Evolutionary conservation across 2,797 vertebrate species (phyloP), one percentile per base, ranked within the genome.

Genomic region (Phataginus tetradactyla): DNA sequence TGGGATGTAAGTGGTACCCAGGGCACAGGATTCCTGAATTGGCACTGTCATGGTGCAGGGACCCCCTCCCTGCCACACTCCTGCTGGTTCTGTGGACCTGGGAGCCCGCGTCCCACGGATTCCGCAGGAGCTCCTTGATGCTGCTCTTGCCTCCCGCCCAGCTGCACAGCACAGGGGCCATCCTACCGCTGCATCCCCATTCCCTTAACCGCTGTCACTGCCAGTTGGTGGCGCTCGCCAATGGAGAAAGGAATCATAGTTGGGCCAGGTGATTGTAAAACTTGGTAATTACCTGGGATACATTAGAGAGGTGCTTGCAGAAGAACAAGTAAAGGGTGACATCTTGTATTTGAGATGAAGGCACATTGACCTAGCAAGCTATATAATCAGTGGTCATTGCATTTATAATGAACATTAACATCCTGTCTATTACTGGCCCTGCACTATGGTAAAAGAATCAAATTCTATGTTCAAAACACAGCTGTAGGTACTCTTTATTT

Each of bases 91-190:
- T 63, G 17, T 2, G 4, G 29, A 29, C 61, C 32, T 7, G 1
- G 25, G 6, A 42, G n/a, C 37, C 32, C 72, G 15, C 20, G 34
- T 7, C 23, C 55, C 55, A 8, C 51, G 39, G 29, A 6, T 34
- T 25, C 23, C 32, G 18, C 9, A 20, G n/a, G 37, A 39, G 14
- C 32, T 3, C 7, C 29, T 32, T 0, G 2, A 9, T 2, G n/a
- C 14, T 21, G 5, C 20, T 84, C 14, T 1, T 42, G 5, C 4
- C 7, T 15, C 18, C n/a, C 0, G 0, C 2, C 7, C 1, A 1
- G 2, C 32, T 49, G 29, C 21, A 14, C 2, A 0, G 29, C 7
- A 1, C 39, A 75, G n/a, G 66, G 17, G 11, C 23, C 55, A 32
- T 42, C 32, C 39, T 90, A 1, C 37, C 45, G 17, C 42, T 18